Conservation (phyloP, 2,888 invertebrate species). For the Leptogaster cylindrica region DNA sequence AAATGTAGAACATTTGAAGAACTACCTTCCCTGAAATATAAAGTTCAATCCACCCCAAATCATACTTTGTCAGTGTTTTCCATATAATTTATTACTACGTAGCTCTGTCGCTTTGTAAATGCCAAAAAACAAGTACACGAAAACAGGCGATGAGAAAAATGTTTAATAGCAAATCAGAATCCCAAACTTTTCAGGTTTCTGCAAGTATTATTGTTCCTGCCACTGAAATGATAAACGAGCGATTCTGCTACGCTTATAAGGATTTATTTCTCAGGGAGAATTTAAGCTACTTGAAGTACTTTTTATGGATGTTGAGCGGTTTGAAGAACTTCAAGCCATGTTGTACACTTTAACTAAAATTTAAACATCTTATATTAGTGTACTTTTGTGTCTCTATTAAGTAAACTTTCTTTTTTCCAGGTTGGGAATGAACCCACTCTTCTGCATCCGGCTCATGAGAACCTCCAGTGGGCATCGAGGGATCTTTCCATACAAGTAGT, state of each 20-base stretch:
- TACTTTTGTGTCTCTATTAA: no score
- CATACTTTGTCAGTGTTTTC: conserved; percentile 38
- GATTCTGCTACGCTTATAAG: conserved; percentile 18
- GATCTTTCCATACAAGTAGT: conserved; percentile 52
- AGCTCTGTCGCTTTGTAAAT: no score
- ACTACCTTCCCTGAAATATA: conserved; percentile 34
- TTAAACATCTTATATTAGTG: no score
- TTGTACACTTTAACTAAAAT: no score
- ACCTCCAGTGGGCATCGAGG: conserved; percentile 51
- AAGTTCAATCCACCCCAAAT: conserved; percentile 40
- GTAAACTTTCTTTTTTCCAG: conserved; percentile 47
- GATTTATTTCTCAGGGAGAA: conserved; percentile 28
- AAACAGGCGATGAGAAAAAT: conserved; percentile 19
- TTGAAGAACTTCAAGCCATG: no score
- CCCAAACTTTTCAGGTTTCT: conserved; percentile 7
- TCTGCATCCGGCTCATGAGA: conserved; percentile 51
- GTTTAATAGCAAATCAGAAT: conserved; percentile 36
- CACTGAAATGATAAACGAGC: conserved; percentile 30
- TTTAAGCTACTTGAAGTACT: no score
- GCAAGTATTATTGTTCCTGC: conserved; percentile 34
- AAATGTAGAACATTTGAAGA: conserved; percentile 36
- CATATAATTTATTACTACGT: conserved; percentile 33
- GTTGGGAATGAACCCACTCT: conserved; percentile 51
- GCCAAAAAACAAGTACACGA: no score
- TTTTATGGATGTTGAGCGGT: no score